Conservation (phyloP, 2,113 vertebrate species). For the Pygoscelis adeliae region DNA sequence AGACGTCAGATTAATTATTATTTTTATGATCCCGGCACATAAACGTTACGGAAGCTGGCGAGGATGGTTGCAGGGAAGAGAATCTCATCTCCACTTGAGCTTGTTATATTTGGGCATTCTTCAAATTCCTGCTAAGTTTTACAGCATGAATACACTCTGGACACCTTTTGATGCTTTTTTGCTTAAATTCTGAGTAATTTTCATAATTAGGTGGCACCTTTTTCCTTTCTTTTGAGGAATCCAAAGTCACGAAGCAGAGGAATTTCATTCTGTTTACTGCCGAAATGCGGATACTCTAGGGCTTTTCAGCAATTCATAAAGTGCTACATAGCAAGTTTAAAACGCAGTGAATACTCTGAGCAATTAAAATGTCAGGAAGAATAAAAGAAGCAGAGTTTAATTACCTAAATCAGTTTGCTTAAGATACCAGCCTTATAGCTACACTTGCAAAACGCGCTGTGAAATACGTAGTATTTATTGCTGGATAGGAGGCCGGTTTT, state of each 20-base stretch:
- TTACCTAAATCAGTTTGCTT: not conserved
- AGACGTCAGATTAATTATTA: not conserved
- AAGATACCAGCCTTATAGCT: not conserved
- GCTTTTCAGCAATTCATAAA: not conserved
- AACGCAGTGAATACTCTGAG: not conserved
- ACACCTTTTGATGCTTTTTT: not conserved
- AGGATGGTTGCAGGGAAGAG: not conserved
- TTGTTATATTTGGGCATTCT: not conserved
- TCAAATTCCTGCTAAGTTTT: not conserved
- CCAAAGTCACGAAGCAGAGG: not conserved
- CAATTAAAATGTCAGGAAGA: conserved; percentile 14
- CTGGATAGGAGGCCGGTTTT: not conserved
- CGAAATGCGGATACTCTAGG: not conserved
- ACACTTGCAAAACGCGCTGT: not conserved
- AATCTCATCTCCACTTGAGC: not conserved
- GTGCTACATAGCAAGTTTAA: not conserved
- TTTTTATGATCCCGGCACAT: not conserved
- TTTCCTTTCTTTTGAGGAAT: not conserved
- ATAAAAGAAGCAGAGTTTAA: not conserved
- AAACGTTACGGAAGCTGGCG: not conserved
- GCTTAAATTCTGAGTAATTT: not conserved
- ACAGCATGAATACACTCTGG: not conserved
- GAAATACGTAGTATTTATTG: not conserved
- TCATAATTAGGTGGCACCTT: not conserved
- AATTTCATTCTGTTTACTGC: not conserved